Percentiles rank a stretch among this genome's conserved stretches.
phyloP scores from a whole-genome alignment of 2,888 invertebrate species.

The Itoplectis maculator region DNA sequence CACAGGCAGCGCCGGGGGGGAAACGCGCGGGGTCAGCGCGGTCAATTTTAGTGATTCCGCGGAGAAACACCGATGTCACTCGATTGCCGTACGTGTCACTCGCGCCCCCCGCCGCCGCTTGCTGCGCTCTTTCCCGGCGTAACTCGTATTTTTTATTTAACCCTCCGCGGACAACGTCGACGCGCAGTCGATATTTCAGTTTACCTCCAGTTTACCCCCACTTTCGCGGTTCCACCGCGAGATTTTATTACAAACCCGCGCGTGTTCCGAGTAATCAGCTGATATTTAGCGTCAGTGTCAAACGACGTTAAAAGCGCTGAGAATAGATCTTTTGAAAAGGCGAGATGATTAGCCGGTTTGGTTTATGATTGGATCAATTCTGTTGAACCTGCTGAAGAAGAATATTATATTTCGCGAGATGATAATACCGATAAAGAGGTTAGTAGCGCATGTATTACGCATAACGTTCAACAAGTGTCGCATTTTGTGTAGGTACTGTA shows the following conservation, averaged over 20 bases:
- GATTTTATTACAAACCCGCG: too few species aligned
- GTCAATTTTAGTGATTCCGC: constrained; percentile 19
- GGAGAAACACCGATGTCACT: constrained; percentile 5
- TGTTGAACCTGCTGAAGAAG: neutral
- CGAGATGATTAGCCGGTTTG: neutral
- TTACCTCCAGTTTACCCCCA: too few species aligned
- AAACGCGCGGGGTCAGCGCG: constrained; percentile 31
- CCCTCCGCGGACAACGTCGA: too few species aligned
- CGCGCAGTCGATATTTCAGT: too few species aligned
- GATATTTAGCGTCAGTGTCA: too few species aligned
- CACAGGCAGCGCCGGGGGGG: constrained; percentile 58
- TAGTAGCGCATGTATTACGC: constrained; percentile 27
- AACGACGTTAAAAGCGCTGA: neutral
- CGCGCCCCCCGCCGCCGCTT: too few species aligned
- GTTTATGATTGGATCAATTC: neutral
- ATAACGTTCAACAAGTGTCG: constrained; percentile 1
- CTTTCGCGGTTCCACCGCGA: too few species aligned
- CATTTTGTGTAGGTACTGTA: neutral
- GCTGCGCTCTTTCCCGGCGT: too few species aligned
- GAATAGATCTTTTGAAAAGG: neutral
- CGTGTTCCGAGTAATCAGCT: too few species aligned
- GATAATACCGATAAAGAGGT: constrained; percentile 64
- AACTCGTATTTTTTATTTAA: too few species aligned
- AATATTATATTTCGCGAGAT: constrained; percentile 1
- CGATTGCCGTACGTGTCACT: neutral